phyloP scores from a whole-genome alignment of 2,797 vertebrate genomes.

The Sebastolobus alascanus region DNA sequence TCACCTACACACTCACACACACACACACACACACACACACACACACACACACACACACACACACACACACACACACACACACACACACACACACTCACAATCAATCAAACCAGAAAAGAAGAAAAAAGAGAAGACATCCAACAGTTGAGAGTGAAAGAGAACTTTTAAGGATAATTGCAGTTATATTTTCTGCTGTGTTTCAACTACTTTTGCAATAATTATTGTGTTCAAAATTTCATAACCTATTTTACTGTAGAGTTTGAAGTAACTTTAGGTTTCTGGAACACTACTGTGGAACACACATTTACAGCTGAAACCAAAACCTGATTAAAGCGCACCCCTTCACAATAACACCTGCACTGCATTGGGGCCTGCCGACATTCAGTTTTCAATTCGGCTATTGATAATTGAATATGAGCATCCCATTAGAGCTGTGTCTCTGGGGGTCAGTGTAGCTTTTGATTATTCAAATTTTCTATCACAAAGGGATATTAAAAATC shows the following conservation, averaged over 20 bases:
- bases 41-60: not conserved
- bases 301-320: not conserved
- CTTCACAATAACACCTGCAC: not conserved
- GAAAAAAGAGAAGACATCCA: not conserved
- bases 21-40: not conserved
- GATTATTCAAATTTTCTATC: no score
- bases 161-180: not conserved
- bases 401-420: constrained; percentile 23
- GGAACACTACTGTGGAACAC: not conserved
- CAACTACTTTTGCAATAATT: not conserved
- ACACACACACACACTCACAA: not conserved
- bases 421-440: constrained; percentile 11
- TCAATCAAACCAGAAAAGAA: not conserved
- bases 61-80: not conserved
- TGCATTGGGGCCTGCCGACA: not conserved
- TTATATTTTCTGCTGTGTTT: not conserved
- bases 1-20: not conserved
- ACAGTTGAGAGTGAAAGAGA: not conserved
- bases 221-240: not conserved
- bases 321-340: not conserved
- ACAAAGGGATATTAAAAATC: no score
- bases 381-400: constrained; percentile 12
- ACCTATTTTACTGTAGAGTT: not conserved
- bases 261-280: not conserved
- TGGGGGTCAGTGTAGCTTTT: no score